Evolutionary conservation across 2,797 vertebrate genomes (phyloP).

Genomic region (Euphonia xanthogaster): DNA sequence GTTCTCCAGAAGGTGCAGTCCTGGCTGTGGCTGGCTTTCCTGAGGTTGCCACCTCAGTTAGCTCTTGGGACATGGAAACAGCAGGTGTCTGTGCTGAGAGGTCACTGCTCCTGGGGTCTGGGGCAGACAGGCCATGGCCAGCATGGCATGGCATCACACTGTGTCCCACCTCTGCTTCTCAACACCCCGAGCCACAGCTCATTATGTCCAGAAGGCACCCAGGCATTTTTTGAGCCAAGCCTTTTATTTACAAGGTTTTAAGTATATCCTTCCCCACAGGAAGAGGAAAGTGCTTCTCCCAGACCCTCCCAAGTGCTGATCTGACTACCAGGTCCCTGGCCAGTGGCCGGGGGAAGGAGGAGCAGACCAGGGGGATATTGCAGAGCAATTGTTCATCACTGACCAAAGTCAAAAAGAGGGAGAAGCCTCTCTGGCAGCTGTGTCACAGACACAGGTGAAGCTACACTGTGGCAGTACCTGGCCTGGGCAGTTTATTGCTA

Average conservation of each 20-base stretch:
- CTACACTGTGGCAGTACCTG: accelerated
- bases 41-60: background rate
- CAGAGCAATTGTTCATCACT: background rate
- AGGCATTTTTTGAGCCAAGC: background rate
- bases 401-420: background rate
- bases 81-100: background rate
- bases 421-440: accelerated
- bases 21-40: background rate
- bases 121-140: background rate
- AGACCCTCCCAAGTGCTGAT: background rate
- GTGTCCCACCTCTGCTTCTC: background rate
- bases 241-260: slow-evolving; percentile 31
- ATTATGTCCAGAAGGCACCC: background rate
- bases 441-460: background rate
- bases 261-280: slow-evolving; percentile 45
- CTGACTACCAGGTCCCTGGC: background rate
- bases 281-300: slow-evolving; percentile 24
- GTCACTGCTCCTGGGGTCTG: background rate
- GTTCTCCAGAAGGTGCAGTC: background rate
- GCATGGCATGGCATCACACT: accelerated
- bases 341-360: background rate
- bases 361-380: background rate
- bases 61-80: background rate
- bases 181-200: background rate
- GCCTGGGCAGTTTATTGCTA: background rate